Base-by-base conservation (phyloP, 2,797 vertebrate genomes). In the Rallus crepitans region DNA sequence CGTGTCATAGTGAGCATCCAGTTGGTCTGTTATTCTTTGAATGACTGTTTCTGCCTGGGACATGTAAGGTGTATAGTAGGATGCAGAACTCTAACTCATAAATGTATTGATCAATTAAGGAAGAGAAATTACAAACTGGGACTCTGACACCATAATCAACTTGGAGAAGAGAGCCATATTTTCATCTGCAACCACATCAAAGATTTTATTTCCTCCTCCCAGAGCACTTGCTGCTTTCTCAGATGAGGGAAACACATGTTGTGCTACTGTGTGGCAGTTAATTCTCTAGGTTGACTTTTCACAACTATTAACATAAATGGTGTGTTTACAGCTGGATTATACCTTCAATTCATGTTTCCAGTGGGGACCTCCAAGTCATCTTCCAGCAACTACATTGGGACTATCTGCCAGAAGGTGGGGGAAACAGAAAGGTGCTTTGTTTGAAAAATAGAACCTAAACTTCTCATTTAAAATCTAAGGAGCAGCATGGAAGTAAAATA, bases 401-500 rank as follows among this genome's bases (percentile, higher is more conserved):
- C 53, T 60, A 10, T 18, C 9, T 82, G 56, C 35, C 42, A 59
- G n/a, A 35, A 48, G 31, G 33, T 52, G n/a, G 13, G 9, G 30
- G 35, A n/a, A 73, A 40, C 5, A 66, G 13, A 66, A 68, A 82
- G 16, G 23, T 24, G 5, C 11, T 82, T 35, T 64, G 7, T 66
- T 63, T 45, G 78, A 94, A 75, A 97, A 94, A 94, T 52, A 50
- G 60, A 91, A 39, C 59, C 17, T 69, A 42, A 72, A 57, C 50
- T 87, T 92, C 75, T 77, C 73, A 31, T 87, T 92, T 82, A 69
- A 85, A 90, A 91, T 47, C 85, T 53, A 30, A 66, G 75, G 30
- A 87, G 78, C 52, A 65, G 40, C 17, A 7, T 3, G 12, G 18
- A 86, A 53, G 42, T 81, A 89, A 75, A 88, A 68, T 1, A 73